phyloP scores from a whole-genome alignment of 1,140 invertebrate species.

The Dryas iulia region DNA sequence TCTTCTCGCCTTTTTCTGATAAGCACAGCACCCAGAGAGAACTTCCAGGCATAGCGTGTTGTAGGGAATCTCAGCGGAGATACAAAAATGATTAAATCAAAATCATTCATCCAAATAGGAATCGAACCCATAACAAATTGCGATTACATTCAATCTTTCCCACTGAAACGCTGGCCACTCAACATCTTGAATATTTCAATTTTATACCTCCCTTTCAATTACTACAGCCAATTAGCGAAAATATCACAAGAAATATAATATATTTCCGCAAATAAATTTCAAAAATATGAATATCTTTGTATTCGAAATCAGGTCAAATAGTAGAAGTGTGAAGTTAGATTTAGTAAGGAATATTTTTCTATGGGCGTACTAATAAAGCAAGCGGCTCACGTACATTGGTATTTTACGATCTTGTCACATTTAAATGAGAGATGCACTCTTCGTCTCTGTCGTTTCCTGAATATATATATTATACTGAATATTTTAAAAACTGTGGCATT shows the following conservation, averaged over 20 bases:
- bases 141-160: too few species aligned
- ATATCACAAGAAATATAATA: not conserved
- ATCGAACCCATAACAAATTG: too few species aligned
- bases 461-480: not conserved
- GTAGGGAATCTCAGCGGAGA: too few species aligned
- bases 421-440: not conserved
- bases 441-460: not conserved
- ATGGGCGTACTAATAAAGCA: not conserved
- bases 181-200: too few species aligned
- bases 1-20: too few species aligned
- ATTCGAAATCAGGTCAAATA: not conserved
- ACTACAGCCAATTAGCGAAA: not conserved
- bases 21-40: too few species aligned
- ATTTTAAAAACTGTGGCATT: too few species aligned
- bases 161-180: too few species aligned
- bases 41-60: too few species aligned
- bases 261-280: not conserved
- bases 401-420: constrained; percentile 1
- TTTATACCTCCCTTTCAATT: too few species aligned
- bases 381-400: not conserved
- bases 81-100: too few species aligned
- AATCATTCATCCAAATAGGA: too few species aligned
- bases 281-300: not conserved
- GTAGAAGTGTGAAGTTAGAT: not conserved
- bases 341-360: not conserved